These are phyloP conservation scores for Bursaphelenchus mucronatus DNA, from an alignment of 1,140 invertebrate species.

Conservation along the genomic window DNA sequence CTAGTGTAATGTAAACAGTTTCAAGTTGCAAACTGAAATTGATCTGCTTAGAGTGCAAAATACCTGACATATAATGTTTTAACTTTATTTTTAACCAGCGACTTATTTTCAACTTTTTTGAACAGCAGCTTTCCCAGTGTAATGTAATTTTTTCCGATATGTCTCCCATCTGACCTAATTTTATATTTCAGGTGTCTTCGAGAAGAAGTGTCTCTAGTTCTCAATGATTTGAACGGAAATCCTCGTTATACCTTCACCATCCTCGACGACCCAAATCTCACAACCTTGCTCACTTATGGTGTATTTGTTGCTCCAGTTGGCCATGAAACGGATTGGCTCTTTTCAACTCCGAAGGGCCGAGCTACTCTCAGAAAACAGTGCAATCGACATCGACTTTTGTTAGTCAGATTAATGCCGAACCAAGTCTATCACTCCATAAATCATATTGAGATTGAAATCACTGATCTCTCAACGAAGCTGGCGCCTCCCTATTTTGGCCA, in stretches of 20 bases:
- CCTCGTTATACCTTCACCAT: slow-evolving; percentile 45
- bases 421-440: slow-evolving; percentile 17
- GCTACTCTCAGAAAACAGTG: slow-evolving; percentile 40
- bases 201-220: slow-evolving; percentile 38
- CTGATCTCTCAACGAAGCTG: background rate
- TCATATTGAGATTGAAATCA: slow-evolving; percentile 17
- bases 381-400: slow-evolving; percentile 37
- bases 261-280: slow-evolving; percentile 37
- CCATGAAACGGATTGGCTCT: slow-evolving; percentile 51
- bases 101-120: too few species aligned
- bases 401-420: slow-evolving; percentile 27
- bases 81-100: too few species aligned
- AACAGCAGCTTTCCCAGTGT: too few species aligned
- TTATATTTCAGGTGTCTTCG: slow-evolving; percentile 32
- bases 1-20: too few species aligned
- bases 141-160: background rate
- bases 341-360: slow-evolving; percentile 49
- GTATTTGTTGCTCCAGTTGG: slow-evolving; percentile 52
- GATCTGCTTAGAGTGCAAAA: too few species aligned
- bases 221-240: slow-evolving; percentile 24
- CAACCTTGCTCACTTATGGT: slow-evolving; percentile 34
- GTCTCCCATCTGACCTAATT: slow-evolving; percentile 1
- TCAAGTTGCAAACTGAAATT: too few species aligned
- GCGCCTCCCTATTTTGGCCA: slow-evolving; percentile 15
- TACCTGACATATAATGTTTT: too few species aligned